These are phyloP conservation scores for Nothoprocta pentlandii DNA, from an alignment of 2,113 vertebrate genomes.

Conservation along the genomic window DNA sequence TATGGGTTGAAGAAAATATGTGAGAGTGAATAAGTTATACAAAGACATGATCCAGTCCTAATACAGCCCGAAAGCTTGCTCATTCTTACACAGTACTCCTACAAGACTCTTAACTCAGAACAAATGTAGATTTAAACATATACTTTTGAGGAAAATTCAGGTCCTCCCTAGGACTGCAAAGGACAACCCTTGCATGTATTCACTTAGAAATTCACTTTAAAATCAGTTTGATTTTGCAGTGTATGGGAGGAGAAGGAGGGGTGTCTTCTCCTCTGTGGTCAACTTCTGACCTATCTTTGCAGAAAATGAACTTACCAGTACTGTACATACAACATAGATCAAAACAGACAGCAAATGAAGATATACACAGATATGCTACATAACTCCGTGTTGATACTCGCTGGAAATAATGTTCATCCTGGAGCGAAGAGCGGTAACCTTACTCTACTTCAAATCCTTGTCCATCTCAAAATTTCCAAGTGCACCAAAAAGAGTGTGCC, in stretches of 20 bases:
- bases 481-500: not conserved
- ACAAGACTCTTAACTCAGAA: not conserved
- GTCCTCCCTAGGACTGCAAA: not conserved
- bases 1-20: conserved; percentile 29
- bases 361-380: accelerated
- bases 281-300: not conserved
- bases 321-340: not conserved
- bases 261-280: not conserved
- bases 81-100: not conserved
- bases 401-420: not conserved
- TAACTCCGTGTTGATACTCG: not conserved
- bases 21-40: conserved; percentile 24
- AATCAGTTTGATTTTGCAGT: not conserved
- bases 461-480: not conserved
- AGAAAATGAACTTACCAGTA: not conserved
- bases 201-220: not conserved
- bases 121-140: not conserved
- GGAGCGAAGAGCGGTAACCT: not conserved
- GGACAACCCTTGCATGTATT: not conserved
- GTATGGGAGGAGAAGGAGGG: not conserved
- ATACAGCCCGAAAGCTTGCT: not conserved
- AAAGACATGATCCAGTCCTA: not conserved
- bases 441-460: not conserved
- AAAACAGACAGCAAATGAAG: not conserved
- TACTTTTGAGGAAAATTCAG: not conserved